Evolutionary conservation across 1,140 invertebrate species (phyloP).

Genomic region (Zaprionus tsacasi): DNA sequence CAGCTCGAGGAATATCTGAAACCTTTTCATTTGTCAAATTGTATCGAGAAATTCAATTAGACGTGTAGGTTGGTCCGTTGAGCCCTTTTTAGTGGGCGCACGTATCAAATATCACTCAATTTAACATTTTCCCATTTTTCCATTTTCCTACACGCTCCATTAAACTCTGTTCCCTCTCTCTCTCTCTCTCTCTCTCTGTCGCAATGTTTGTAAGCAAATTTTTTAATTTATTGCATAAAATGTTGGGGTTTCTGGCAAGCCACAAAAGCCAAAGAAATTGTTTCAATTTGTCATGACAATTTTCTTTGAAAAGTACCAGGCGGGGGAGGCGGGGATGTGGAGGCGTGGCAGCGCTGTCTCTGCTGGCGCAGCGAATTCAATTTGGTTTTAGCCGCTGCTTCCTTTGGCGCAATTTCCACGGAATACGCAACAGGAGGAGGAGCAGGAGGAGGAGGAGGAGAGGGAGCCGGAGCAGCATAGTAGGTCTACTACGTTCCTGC

Average conservation of each 20-base stretch:
- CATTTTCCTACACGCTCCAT: conserved; percentile 65
- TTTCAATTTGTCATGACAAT: conserved; percentile 83
- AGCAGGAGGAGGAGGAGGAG: too few relatives aligned
- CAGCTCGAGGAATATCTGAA: neutral
- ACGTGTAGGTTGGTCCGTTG: conserved; percentile 33
- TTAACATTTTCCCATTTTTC: conserved; percentile 47
- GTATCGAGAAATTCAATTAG: conserved; percentile 63
- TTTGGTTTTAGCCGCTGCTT: conserved; percentile 69
- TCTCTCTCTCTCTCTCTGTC: neutral
- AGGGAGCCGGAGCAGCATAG: conserved; percentile 14
- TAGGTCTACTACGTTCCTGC: conserved; percentile 15
- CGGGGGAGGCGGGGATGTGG: rapidly evolving
- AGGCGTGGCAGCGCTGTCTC: neutral
- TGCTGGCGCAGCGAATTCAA: conserved; percentile 64
- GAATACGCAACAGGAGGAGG: conserved; percentile 15
- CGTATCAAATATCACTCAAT: conserved; percentile 75
- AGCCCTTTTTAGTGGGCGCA: conserved; percentile 10
- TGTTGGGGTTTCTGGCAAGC: conserved; percentile 65
- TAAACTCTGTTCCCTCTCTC: conserved; percentile 50
- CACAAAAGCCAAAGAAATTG: conserved; percentile 81
- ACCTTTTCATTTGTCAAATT: conserved; percentile 45
- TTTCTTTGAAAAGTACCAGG: conserved; percentile 71
- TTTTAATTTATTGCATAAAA: conserved; percentile 80
- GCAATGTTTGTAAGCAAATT: conserved; percentile 68
- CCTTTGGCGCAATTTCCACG: conserved; percentile 60